A percentile compares a stretch with the other conserved stretches of the same genome.
phyloP scores from a whole-genome alignment of 2,888 invertebrate species.

The Leucozona laternaria region DNA sequence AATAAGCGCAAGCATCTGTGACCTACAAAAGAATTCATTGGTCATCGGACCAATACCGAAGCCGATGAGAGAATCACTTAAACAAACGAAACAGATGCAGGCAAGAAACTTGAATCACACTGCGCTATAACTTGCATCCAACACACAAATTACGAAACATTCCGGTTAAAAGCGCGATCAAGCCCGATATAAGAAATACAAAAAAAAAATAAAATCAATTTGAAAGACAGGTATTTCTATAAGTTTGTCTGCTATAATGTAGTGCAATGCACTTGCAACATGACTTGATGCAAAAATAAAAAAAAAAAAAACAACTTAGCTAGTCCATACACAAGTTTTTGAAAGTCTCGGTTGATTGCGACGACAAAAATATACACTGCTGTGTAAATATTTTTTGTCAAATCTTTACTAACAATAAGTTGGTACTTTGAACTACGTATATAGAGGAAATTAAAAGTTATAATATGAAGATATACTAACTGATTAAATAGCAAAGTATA shows the following conservation, averaged over 20 bases:
- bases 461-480: no score
- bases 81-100: constrained; percentile 61
- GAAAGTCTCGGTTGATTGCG: constrained; percentile 60
- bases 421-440: no score
- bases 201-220: constrained; percentile 18
- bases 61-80: constrained; percentile 59
- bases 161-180: constrained; percentile 73
- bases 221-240: constrained; percentile 29
- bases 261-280: constrained; percentile 75
- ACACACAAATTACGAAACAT: constrained; percentile 60
- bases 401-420: no score
- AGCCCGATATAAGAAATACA: constrained; percentile 7
- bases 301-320: constrained; percentile 14
- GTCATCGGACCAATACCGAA: constrained; percentile 78
- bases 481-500: no score
- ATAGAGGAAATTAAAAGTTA: no score
- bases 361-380: constrained; percentile 14
- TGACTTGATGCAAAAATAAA: constrained; percentile 50
- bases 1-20: constrained; percentile 78
- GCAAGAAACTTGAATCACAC: constrained; percentile 33
- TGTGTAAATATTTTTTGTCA: not conserved
- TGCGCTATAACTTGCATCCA: constrained; percentile 48
- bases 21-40: constrained; percentile 82
- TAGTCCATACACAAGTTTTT: constrained; percentile 44
- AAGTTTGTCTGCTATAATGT: constrained; percentile 54